Base-by-base conservation (phyloP, 2,113 vertebrate species). In the Theropithecus gelada region DNA sequence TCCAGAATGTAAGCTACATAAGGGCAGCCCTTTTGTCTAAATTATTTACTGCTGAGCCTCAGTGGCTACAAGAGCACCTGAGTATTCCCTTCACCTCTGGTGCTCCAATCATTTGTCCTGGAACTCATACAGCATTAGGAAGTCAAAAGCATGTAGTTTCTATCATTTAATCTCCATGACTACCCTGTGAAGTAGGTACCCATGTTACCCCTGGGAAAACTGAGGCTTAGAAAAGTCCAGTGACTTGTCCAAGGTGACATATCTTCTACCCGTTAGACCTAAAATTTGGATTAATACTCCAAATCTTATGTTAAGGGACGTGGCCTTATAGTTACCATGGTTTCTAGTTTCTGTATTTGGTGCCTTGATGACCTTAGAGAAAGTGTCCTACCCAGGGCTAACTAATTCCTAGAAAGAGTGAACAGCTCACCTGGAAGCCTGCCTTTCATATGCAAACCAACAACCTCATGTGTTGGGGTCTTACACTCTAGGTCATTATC, bases 321-420 rank as follows among this genome's bases (percentile, higher is more conserved):
- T 57, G 48, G 5, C 38, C 73, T 85, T 45, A 18, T 50, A 8
- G 40, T 79, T 48, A 78, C 11, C n/a, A 17, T 61, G 27, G 30
- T 79, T 89, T 83, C 79, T 78, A 5, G 11, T 59, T 68, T 84
- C 48, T 79, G 70, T 32, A 18, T 64, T 75, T 76, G 84, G 23
- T 20, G 23, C 35, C 2, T 78, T 43, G 38, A 10, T 35, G 40
- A 70, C 35, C 25, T 13, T 22, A 1, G 4, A 72, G 30, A 30
- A 22, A 70, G 22, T 43, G n/a, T 5, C 20, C 10, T 1, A 57
- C 9, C 1, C 1, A n/a, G 27, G 20, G 2, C 7, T 84, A n/a
- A 8, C 17, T 11, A 57, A 25, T 66, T 70, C 3, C 43, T 76
- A 73, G 3, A 55, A 27, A 30, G 1, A 57, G 40, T 35, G 23